These are phyloP conservation scores for Eptesicus fuscus DNA, from an alignment of 2,113 vertebrate species.

Conservation along the genomic window DNA sequence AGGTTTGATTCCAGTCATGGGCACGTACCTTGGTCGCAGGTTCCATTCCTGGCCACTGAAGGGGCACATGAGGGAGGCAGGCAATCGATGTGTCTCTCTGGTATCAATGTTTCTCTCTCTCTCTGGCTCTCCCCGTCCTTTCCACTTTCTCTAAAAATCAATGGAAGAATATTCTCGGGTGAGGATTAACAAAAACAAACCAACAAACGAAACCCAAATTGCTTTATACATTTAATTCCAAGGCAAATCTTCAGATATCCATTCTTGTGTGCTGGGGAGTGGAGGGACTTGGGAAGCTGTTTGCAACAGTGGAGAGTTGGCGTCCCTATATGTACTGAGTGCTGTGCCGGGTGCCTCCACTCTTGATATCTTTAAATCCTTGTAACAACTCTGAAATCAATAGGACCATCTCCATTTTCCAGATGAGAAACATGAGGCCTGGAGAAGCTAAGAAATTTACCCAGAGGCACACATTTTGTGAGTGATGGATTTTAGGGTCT, in stretches of 20 bases:
- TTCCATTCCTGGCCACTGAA: no score
- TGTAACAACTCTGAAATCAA: neutral
- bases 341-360: neutral
- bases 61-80: no score
- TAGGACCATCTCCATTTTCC: neutral
- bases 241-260: neutral
- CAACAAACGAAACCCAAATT: neutral
- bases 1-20: no score
- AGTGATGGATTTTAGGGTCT: neutral
- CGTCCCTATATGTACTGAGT: rapidly evolving
- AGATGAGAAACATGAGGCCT: neutral
- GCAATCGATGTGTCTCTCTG: no score
- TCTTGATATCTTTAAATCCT: neutral
- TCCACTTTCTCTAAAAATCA: no score
- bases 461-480: neutral
- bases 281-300: neutral
- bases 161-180: no score
- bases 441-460: neutral
- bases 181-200: neutral
- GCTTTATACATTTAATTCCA: neutral
- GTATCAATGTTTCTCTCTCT: no score
- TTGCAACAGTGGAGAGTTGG: neutral
- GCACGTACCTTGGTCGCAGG: no score
- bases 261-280: neutral
- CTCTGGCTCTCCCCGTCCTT: no score